A percentile compares a stretch with the other conserved stretches of the same genome.
Evolutionary conservation across 2,888 invertebrate genomes (phyloP).

Genomic region (Chloromyia formosa): DNA sequence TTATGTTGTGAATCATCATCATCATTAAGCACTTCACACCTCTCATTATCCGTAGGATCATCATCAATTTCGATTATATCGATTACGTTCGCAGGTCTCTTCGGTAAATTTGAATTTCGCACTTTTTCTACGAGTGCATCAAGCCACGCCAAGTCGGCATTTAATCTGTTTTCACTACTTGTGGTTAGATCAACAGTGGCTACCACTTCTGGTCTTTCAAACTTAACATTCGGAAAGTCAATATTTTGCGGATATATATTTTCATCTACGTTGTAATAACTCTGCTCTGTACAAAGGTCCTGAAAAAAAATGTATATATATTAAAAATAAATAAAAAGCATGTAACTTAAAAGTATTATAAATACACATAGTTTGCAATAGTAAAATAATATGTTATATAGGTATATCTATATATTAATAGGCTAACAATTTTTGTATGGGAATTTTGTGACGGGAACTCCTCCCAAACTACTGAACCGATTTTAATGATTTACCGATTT

Average conservation of each 20-base stretch:
- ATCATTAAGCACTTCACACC: too few species aligned
- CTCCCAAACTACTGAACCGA: too few species aligned
- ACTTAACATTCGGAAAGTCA: constrained; percentile 10
- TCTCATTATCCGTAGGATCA: constrained; percentile 25
- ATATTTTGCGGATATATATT: not conserved
- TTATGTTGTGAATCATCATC: too few species aligned
- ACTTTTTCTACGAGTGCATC: constrained; percentile 15
- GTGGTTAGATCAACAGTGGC: constrained; percentile 36
- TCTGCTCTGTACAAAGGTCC: not conserved
- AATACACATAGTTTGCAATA: too few species aligned
- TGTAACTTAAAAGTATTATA: too few species aligned
- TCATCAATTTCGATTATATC: constrained; percentile 30
- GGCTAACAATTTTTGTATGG: too few species aligned
- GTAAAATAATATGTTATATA: too few species aligned
- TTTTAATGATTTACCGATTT: too few species aligned
- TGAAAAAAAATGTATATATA: not conserved
- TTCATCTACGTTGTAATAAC: not conserved
- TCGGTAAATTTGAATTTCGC: not conserved
- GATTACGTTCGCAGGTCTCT: not conserved
- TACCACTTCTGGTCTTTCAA: constrained; percentile 29
- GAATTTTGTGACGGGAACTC: too few species aligned
- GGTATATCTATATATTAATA: too few species aligned
- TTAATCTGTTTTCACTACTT: not conserved
- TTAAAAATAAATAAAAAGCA: too few species aligned
- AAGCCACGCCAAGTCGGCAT: constrained; percentile 25